Base-by-base conservation (phyloP, 2,113 vertebrate species). In the Platysteira castanea region DNA sequence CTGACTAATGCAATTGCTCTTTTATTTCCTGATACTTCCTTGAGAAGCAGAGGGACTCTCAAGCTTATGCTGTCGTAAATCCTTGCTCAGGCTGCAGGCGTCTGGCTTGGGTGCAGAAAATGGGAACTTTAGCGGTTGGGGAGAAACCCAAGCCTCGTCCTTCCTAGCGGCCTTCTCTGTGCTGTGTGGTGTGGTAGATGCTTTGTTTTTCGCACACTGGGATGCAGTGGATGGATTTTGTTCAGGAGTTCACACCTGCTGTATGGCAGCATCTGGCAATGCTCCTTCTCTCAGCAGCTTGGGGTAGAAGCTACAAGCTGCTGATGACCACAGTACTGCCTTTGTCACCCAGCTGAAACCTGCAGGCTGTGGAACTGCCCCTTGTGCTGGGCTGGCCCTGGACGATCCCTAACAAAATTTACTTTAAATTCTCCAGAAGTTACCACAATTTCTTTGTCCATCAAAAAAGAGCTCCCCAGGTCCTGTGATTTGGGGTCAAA, bases 1-100 rank as follows among this genome's bases (percentile, higher is more conserved):
- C 90, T 95, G 89, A 87, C 94, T 96, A 95, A 95, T 96, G 95
- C 90, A 95, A 92, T 92, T 95, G 90, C 68, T 79, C 88, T 96
- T 93, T 96, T 94, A 88, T 95, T 96, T 90, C 79, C 80, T 86
- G 44, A 54, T 84, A 60, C 92, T 93, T 96, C 94, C 95, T 78
- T 78, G 83, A 87, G 93, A 92, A 92, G 79, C 65, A 42, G 84
- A 74, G 83, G 73, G 56, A 81, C 76, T 96, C 88, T 2, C 7
- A 61, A 95, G 68, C 30, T 82, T 77, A 3, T 14, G 30, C 39
- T 13, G 16, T 67, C 0, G 1, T 92, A 90, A 95, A 92, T 89
- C 94, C 85, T 86, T 41, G 46, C 70, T 88, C 59, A 46, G 63
- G 54, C 73, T 90, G 90, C 60, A 56, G 74, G 53, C 35, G 0